Evolutionary conservation across 2,888 invertebrate species (phyloP).

Genomic region (Mantis religiosa): DNA sequence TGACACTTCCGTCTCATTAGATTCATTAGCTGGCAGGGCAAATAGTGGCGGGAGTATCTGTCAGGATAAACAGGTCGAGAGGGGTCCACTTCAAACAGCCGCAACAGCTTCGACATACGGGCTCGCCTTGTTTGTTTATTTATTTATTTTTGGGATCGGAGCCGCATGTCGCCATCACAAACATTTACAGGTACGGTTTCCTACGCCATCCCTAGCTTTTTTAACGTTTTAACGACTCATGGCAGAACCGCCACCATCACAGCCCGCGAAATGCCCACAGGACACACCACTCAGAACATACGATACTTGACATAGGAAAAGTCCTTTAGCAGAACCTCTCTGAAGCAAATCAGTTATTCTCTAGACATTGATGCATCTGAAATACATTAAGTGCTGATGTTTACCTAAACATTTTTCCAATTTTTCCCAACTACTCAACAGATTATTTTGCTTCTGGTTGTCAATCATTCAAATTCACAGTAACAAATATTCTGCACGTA

Average conservation of each 20-base stretch:
- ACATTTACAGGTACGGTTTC: neutral
- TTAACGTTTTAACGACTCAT: neutral
- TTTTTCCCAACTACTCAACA: too few relatives aligned
- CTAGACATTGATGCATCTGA: too few relatives aligned
- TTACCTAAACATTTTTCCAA: too few relatives aligned
- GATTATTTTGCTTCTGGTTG: too few relatives aligned
- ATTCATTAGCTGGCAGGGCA: neutral
- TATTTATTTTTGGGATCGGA: neutral
- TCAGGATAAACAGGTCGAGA: conserved; percentile 1
- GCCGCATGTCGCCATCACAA: neutral
- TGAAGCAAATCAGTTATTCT: too few relatives aligned
- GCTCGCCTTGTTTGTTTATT: neutral
- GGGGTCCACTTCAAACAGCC: conserved; percentile 6
- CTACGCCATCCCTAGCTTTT: neutral
- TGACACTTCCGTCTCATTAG: neutral
- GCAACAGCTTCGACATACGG: neutral
- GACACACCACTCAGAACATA: too few relatives aligned
- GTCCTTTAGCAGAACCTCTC: too few relatives aligned
- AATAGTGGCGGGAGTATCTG: neutral
- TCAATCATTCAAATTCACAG: too few relatives aligned
- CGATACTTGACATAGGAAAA: too few relatives aligned
- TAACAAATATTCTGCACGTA: too few relatives aligned
- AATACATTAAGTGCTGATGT: too few relatives aligned
- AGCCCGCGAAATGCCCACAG: neutral
- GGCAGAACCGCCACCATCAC: neutral